A percentile compares a stretch with the other conserved stretches of the same genome.
These are phyloP conservation scores for Diaprepes abbreviatus DNA, from an alignment of 2,888 invertebrate genomes.

Conservation along the genomic window DNA sequence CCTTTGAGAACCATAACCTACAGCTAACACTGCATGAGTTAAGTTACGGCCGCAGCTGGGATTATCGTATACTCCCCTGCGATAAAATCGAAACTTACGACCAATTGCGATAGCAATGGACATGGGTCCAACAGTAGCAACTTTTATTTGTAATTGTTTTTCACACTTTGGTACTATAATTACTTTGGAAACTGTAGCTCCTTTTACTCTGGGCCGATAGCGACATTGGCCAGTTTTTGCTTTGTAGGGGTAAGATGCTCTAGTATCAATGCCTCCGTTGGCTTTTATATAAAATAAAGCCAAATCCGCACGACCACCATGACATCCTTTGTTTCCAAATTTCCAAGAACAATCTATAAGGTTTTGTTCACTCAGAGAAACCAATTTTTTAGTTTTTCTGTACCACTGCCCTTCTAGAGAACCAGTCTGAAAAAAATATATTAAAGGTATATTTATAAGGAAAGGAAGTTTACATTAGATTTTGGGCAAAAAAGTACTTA, in stretches of 20 bases:
- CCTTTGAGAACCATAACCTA: constrained; percentile 83
- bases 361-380: constrained; percentile 25
- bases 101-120: constrained; percentile 41
- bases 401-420: constrained; percentile 13
- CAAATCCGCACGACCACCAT: constrained; percentile 64
- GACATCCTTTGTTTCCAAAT: constrained; percentile 8
- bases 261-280: constrained; percentile 60
- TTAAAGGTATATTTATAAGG: too few species aligned
- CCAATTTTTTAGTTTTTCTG: neutral
- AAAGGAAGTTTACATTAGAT: too few species aligned
- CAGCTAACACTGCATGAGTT: constrained; percentile 88
- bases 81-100: constrained; percentile 41
- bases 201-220: constrained; percentile 75
- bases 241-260: constrained; percentile 88
- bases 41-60: constrained; percentile 78
- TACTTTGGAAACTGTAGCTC: constrained; percentile 85
- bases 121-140: constrained; percentile 43
- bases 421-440: constrained; percentile 13
- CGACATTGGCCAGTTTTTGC: constrained; percentile 80
- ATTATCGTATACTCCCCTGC: constrained; percentile 69
- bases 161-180: constrained; percentile 72
- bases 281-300: neutral
- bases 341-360: neutral
- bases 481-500: too few species aligned
- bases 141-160: constrained; percentile 30